A percentile compares a stretch with the other conserved stretches of the same genome.
Evolutionary conservation across 2,888 invertebrate genomes (phyloP).

Genomic region (Pseudococcus viburni): DNA sequence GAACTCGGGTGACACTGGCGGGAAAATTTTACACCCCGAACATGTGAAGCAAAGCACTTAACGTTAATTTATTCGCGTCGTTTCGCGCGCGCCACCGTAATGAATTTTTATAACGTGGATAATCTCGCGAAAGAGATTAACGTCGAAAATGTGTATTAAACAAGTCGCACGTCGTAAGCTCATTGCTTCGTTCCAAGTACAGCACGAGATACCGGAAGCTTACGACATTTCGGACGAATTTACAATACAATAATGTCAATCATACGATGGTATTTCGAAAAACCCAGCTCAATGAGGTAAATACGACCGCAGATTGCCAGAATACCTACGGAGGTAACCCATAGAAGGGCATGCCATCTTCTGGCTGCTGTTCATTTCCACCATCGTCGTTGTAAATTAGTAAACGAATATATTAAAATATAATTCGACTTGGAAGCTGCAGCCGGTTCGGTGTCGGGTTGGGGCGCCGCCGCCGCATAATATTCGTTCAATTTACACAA

Average conservation of each 20-base stretch:
- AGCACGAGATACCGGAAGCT: background rate
- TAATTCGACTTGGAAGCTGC: background rate
- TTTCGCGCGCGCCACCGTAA: slow-evolving; percentile 43
- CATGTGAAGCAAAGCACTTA: slow-evolving; percentile 39
- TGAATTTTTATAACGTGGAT: slow-evolving; percentile 53
- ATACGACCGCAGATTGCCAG: no score
- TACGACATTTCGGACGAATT: background rate
- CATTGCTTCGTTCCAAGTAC: background rate
- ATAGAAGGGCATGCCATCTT: background rate
- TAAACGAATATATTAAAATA: slow-evolving; percentile 27
- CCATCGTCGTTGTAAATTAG: background rate
- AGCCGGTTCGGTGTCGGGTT: background rate
- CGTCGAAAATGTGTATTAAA: background rate
- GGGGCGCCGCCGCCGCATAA: background rate
- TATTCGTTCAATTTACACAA: slow-evolving; percentile 21
- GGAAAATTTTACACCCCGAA: slow-evolving; percentile 49
- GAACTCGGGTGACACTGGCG: background rate
- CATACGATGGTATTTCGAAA: background rate
- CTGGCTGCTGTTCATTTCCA: background rate
- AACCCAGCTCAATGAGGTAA: no score
- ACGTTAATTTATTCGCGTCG: slow-evolving; percentile 56
- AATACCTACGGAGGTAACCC: background rate
- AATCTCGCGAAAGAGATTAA: slow-evolving; percentile 43
- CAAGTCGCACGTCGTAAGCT: background rate
- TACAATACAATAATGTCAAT: background rate